Conservation (phyloP, 2,113 vertebrate species). For the Corvus moneduloides region DNA sequence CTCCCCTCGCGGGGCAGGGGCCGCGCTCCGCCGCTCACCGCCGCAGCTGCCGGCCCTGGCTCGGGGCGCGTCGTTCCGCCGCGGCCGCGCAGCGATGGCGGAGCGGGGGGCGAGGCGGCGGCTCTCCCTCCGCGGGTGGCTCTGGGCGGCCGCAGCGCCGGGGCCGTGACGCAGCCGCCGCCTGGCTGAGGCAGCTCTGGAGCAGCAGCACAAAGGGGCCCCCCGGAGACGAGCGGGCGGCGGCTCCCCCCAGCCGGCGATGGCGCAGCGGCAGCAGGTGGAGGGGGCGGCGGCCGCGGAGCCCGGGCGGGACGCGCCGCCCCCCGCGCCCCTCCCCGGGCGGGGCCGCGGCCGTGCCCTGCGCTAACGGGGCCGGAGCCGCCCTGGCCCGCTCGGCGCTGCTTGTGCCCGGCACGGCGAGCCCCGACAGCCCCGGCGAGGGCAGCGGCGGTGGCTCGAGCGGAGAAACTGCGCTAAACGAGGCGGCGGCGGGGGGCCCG, state of each 20-base stretch:
- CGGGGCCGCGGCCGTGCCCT: background rate
- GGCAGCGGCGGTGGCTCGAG: background rate
- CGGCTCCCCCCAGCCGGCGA: background rate
- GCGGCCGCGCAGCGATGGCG: constrained; percentile 3
- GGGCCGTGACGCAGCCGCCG: constrained; percentile 57
- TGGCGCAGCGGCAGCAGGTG: too few relatives aligned
- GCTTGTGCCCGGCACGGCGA: too few relatives aligned
- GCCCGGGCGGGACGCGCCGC: too few relatives aligned
- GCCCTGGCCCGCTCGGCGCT: background rate
- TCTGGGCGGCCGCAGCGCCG: background rate
- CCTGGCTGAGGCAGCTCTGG: background rate
- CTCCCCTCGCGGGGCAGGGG: too few relatives aligned
- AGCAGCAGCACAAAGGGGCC: constrained; percentile 50
- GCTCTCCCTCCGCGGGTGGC: background rate
- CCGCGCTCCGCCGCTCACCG: background rate
- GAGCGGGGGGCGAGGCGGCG: background rate
- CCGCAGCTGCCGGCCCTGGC: background rate
- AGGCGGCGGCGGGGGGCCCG: background rate
- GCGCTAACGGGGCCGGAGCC: background rate
- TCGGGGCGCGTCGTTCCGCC: constrained; percentile 2
- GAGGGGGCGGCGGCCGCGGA: too few relatives aligned
- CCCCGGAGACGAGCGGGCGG: background rate
- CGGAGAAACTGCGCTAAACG: background rate
- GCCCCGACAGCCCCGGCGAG: background rate
- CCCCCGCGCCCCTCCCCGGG: background rate